phyloP scores from a whole-genome alignment of 2,113 vertebrate genomes.

The Dasyurus viverrinus region DNA sequence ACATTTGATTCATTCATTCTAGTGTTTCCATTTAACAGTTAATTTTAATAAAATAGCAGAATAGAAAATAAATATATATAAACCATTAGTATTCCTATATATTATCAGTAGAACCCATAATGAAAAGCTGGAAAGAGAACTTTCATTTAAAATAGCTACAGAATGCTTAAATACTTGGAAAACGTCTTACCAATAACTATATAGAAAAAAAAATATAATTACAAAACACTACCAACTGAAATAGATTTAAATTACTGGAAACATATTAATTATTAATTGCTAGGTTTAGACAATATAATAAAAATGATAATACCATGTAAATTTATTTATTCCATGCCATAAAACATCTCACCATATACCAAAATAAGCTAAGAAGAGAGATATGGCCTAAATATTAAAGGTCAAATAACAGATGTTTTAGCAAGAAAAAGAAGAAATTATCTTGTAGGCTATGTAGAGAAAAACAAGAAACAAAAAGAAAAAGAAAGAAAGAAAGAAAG shows the following conservation, averaged over 20 bases:
- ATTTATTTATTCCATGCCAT: not conserved
- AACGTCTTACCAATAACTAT: not conserved
- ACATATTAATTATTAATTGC: not conserved
- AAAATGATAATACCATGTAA: not conserved
- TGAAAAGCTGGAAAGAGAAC: not conserved
- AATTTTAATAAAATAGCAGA: not conserved
- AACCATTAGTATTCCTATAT: not conserved
- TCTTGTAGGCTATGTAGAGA: not conserved
- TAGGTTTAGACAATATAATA: not conserved
- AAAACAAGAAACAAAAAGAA: not conserved
- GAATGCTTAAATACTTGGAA: not conserved
- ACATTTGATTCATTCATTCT: not conserved
- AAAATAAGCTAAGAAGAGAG: not conserved
- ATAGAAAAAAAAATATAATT: not conserved
- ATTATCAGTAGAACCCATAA: not conserved
- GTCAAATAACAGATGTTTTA: not conserved
- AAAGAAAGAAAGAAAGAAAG: no score
- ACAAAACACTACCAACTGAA: not conserved
- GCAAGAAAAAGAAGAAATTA: not conserved
- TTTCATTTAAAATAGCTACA: not conserved
- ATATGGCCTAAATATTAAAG: no score
- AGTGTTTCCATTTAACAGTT: not conserved
- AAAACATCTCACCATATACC: not conserved
- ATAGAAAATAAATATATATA: not conserved
- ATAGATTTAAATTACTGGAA: not conserved